phyloP scores from a whole-genome alignment of 1,140 invertebrate species.

The Pseudomyrmex concolor region DNA sequence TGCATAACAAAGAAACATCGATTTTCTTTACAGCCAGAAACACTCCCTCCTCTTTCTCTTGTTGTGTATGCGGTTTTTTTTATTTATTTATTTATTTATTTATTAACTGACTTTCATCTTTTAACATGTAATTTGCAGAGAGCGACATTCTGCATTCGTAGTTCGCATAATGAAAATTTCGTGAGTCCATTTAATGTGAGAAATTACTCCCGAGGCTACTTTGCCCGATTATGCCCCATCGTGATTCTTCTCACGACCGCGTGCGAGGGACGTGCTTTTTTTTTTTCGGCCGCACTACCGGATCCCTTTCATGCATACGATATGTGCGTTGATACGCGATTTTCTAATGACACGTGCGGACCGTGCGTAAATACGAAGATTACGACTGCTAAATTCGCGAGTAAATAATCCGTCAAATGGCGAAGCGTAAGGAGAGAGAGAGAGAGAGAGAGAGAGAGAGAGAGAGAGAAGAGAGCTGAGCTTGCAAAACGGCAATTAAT shows the following conservation, averaged over 20 bases:
- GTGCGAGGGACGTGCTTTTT: not conserved
- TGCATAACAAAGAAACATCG: not conserved
- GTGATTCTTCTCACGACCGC: constrained; percentile 29
- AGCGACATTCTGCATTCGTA: constrained; percentile 18
- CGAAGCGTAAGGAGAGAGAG: too few relatives aligned
- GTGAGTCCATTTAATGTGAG: constrained; percentile 9
- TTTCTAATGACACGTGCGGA: not conserved
- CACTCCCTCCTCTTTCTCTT: not conserved
- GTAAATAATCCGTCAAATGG: not conserved
- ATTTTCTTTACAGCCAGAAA: constrained; percentile 1
- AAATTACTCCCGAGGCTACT: constrained; percentile 6
- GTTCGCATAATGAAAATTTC: constrained; percentile 29
- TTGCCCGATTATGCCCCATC: constrained; percentile 19
- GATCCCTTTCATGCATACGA: constrained; percentile 28
- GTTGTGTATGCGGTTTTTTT: not conserved
- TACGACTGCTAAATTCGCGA: constrained; percentile 4
- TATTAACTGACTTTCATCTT: not conserved
- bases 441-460: not conserved
- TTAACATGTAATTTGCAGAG: not conserved
- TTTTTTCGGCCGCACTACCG: not conserved
- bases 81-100: not conserved
- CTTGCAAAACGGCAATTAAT: not conserved
- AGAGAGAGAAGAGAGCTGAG: too few relatives aligned
- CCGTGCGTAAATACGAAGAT: not conserved
- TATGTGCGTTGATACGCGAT: constrained; percentile 3